A percentile compares a stretch with the other conserved stretches of the same genome.
Conservation (phyloP, 2,888 invertebrate species). For the Willowsia nigromaculata region DNA sequence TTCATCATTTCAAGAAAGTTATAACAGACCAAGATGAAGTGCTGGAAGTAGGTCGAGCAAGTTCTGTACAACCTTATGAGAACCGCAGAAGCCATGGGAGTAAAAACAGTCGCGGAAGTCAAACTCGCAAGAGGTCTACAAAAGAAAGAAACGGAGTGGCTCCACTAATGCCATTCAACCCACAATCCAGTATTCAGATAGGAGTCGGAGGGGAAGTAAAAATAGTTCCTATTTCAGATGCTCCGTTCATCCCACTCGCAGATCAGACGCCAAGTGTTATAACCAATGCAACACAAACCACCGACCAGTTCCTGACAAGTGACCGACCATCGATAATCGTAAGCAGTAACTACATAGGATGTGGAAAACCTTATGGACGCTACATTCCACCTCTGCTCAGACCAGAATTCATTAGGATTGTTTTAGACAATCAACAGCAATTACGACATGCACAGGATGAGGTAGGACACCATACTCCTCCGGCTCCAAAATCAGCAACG, state of each 20-base stretch:
- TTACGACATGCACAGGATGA: neutral
- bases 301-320: neutral
- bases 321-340: neutral
- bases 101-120: constrained; percentile 38
- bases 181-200: neutral
- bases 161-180: neutral
- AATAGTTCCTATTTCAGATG: neutral
- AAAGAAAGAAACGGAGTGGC: neutral
- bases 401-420: constrained; percentile 6
- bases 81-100: constrained; percentile 11
- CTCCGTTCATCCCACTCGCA: neutral
- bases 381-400: constrained; percentile 46
- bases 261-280: neutral
- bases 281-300: neutral
- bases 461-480: neutral
- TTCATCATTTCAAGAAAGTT: constrained; percentile 80
- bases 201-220: neutral
- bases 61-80: neutral
- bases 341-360: constrained; percentile 10
- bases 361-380: constrained; percentile 33
- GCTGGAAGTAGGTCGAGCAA: neutral
- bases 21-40: neutral
- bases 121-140: neutral
- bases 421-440: neutral
- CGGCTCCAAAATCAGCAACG: too few relatives aligned